These are phyloP conservation scores for Lasioglossum villosulum DNA, from an alignment of 2,888 invertebrate genomes.

Conservation along the genomic window DNA sequence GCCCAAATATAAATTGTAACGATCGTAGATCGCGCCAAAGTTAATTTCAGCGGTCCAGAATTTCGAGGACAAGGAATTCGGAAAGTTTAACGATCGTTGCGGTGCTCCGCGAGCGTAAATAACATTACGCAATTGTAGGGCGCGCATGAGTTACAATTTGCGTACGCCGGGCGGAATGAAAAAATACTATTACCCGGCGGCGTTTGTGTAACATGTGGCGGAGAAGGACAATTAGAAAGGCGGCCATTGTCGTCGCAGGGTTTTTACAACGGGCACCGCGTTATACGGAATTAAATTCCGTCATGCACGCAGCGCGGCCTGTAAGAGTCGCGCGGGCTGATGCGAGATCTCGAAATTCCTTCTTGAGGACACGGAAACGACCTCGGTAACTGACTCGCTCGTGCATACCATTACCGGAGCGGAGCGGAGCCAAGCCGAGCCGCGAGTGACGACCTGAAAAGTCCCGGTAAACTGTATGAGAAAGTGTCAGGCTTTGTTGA, in stretches of 20 bases:
- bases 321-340: slow-evolving; percentile 46
- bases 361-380: slow-evolving; percentile 73
- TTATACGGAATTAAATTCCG: slow-evolving; percentile 59
- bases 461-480: slow-evolving; percentile 75
- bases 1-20: neutral
- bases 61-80: neutral
- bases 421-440: slow-evolving; percentile 31
- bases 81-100: neutral
- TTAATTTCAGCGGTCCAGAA: neutral
- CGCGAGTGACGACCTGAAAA: slow-evolving; percentile 68
- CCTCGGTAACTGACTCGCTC: slow-evolving; percentile 68
- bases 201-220: slow-evolving; percentile 21
- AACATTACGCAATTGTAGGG: neutral
- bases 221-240: slow-evolving; percentile 45
- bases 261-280: slow-evolving; percentile 23
- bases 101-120: neutral
- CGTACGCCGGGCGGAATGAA: slow-evolving; percentile 23
- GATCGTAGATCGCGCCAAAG: neutral
- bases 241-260: slow-evolving; percentile 29
- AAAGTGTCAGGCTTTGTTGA: slow-evolving; percentile 78
- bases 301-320: slow-evolving; percentile 40
- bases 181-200: slow-evolving; percentile 33
- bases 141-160: slow-evolving; percentile 1
- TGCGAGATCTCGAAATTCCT: slow-evolving; percentile 69
- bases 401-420: slow-evolving; percentile 70